Percentiles rank a stretch among this genome's conserved stretches.
These are phyloP conservation scores for Epizoanthus illoricatus DNA, from an alignment of 92 coral and sea anemone genomes.

Conservation along the genomic window DNA sequence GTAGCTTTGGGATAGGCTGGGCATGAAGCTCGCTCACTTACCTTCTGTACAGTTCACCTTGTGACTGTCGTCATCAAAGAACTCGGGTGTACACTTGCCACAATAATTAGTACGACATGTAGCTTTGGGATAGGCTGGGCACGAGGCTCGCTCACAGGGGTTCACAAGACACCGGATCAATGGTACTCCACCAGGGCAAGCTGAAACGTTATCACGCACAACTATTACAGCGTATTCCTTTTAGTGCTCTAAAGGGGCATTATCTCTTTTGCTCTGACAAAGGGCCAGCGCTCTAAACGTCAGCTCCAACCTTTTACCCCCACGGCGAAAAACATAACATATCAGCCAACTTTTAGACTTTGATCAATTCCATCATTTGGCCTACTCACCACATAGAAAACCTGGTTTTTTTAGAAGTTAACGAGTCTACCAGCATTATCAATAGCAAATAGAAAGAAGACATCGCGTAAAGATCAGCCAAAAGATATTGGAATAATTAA, in stretches of 20 bases:
- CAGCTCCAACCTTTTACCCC: no score
- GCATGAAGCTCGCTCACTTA: conserved; percentile 61
- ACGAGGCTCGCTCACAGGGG: conserved; percentile 71
- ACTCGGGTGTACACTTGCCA: conserved; percentile 80
- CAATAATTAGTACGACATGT: conserved; percentile 80
- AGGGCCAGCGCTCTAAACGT: no score
- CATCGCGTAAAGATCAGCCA: no score
- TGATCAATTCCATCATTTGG: no score
- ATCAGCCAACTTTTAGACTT: no score
- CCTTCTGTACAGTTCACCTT: conserved; percentile 74
- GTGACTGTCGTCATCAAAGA: conserved; percentile 67
- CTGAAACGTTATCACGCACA: conserved; percentile 32
- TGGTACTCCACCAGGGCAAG: conserved; percentile 88
- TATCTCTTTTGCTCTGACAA: no score
- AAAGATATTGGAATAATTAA: no score
- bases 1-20: conserved; percentile 88
- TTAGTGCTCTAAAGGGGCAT: background rate
- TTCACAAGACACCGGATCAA: conserved; percentile 76
- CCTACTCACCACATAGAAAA: no score
- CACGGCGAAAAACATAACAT: no score
- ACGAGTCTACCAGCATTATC: no score
- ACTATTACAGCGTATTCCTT: background rate
- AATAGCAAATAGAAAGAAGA: no score
- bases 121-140: conserved; percentile 92
- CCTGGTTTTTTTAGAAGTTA: no score